Conservation (phyloP, 92 coral and sea anemone species). For the Porites divaricata region DNA sequence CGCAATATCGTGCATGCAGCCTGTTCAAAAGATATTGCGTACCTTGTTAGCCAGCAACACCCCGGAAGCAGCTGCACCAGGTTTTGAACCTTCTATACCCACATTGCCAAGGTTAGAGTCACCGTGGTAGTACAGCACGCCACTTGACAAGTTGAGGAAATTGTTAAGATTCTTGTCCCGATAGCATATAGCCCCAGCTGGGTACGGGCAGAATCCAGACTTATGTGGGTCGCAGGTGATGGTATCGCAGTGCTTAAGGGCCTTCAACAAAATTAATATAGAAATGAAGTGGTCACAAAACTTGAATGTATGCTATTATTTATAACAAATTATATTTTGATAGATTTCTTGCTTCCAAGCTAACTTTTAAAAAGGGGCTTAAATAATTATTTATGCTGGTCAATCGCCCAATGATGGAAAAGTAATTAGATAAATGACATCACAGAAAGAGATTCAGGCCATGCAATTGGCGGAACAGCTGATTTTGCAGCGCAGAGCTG, state of each 20-base stretch:
- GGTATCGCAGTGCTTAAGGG: slow-evolving; percentile 71
- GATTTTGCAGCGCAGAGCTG: no score
- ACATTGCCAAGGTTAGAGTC: slow-evolving; percentile 63
- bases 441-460: no score
- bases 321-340: no score
- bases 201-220: slow-evolving; percentile 90
- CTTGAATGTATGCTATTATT: not conserved
- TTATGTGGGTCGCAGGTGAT: slow-evolving; percentile 93
- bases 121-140: slow-evolving; percentile 75
- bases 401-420: no score
- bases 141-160: slow-evolving; percentile 72
- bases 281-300: not conserved
- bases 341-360: no score
- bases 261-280: not conserved
- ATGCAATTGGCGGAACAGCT: no score
- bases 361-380: no score
- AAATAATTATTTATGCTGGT: no score
- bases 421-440: no score
- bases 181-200: slow-evolving; percentile 89
- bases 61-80: slow-evolving; percentile 92
- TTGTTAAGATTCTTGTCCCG: slow-evolving; percentile 78
- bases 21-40: not conserved
- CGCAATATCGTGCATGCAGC: not conserved
- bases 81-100: slow-evolving; percentile 93
- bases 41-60: slow-evolving; percentile 88